Percentiles rank a stretch among this genome's conserved stretches.
phyloP scores from a whole-genome alignment of 2,888 invertebrate species.

The Alviniconcha strummeri region DNA sequence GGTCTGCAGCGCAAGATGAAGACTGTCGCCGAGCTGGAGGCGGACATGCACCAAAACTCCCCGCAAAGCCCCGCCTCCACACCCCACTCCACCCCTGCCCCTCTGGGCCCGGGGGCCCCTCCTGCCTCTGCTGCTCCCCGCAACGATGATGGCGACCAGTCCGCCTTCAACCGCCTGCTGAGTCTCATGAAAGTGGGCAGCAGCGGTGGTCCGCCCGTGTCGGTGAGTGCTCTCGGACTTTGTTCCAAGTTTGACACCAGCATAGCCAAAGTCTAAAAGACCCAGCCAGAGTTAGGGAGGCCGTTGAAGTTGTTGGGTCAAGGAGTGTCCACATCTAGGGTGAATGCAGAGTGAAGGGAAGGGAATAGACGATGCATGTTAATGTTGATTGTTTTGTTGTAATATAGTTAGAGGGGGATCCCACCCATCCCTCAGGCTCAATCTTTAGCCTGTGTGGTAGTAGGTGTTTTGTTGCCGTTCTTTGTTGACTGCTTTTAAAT shows the following conservation, averaged over 20 bases:
- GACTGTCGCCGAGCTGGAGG: slow-evolving; percentile 68
- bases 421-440: too few relatives aligned
- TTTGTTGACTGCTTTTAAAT: too few relatives aligned
- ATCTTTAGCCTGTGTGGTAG: too few relatives aligned
- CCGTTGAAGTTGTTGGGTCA: too few relatives aligned
- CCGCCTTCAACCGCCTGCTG: slow-evolving; percentile 71
- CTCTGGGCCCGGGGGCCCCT: background rate
- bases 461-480: too few relatives aligned
- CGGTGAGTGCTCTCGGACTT: slow-evolving; percentile 20
- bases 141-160: slow-evolving; percentile 59
- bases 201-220: slow-evolving; percentile 31
- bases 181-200: slow-evolving; percentile 63
- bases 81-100: slow-evolving; percentile 31
- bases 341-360: too few relatives aligned
- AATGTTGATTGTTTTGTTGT: too few relatives aligned
- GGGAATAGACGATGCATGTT: too few relatives aligned
- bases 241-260: background rate
- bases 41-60: slow-evolving; percentile 55
- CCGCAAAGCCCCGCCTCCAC: slow-evolving; percentile 38
- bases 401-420: too few relatives aligned
- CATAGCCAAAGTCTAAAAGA: too few relatives aligned
- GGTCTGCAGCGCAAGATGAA: slow-evolving; percentile 53
- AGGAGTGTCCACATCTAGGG: too few relatives aligned
- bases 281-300: too few relatives aligned
- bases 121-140: slow-evolving; percentile 13